These are phyloP conservation scores for Muschampia plurimacula DNA, from an alignment of 2,888 invertebrate genomes.

Conservation along the genomic window DNA sequence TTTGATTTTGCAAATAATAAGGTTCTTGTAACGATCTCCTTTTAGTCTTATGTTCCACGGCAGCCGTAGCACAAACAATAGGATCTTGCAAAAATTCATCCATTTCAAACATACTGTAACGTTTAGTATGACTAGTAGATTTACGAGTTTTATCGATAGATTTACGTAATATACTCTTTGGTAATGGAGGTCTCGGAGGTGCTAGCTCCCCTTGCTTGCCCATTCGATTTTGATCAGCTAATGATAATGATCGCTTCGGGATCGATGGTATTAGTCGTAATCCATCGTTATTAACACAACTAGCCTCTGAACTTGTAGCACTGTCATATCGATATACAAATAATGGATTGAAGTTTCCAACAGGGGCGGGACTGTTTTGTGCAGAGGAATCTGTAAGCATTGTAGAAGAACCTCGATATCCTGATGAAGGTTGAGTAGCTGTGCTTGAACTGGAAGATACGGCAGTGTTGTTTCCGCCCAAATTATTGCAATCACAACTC, in stretches of 20 bases:
- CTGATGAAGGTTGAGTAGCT: constrained; percentile 90
- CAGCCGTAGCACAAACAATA: constrained; percentile 73
- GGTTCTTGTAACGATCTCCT: constrained; percentile 92
- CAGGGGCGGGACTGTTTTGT: constrained; percentile 88
- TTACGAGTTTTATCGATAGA: constrained; percentile 84
- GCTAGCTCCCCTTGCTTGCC: constrained; percentile 81
- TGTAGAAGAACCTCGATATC: constrained; percentile 94
- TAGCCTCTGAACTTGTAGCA: constrained; percentile 90
- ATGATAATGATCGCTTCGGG: constrained; percentile 89
- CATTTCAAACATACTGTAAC: constrained; percentile 94
- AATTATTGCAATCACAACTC: constrained; percentile 86
- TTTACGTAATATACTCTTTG: constrained; percentile 90
- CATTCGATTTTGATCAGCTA: constrained; percentile 82
- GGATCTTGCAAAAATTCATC: constrained; percentile 85
- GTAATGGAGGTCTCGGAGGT: constrained; percentile 90
- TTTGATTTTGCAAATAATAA: constrained; percentile 86
- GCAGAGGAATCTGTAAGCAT: constrained; percentile 91
- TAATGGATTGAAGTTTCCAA: constrained; percentile 88
- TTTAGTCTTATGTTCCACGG: constrained; percentile 85
- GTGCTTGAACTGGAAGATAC: constrained; percentile 88
- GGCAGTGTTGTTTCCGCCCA: constrained; percentile 83
- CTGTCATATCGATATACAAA: constrained; percentile 94
- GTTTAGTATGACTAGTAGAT: constrained; percentile 83
- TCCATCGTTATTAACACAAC: constrained; percentile 86
- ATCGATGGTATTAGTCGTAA: constrained; percentile 82